Evolutionary conservation across 2,888 invertebrate species (phyloP), one percentile per base, ranked within the genome.

Genomic region (Meteorus cinctellus): DNA sequence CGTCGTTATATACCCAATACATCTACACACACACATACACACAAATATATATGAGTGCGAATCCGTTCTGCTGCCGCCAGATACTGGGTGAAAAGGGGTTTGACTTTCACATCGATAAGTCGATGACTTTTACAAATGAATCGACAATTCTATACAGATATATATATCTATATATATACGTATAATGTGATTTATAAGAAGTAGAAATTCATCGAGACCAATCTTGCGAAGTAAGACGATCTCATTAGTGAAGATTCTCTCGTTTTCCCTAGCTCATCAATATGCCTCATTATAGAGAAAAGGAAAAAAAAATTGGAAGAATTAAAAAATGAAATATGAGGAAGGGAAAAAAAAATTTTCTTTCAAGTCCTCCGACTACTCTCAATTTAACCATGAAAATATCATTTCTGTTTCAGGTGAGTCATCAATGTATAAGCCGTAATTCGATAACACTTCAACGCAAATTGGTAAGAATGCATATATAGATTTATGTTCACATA

Each of bases 1-100:
- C 85, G 83, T 83, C 69, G 55, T 16, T 34, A 62, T 62, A 84
- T 82, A 83, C 81, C 4, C 27, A 27, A 24, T 68, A 14, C 45
- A 63, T n/a, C 34, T n/a, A 63, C 16, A 63, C 29, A 63, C 24
- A 14, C 45, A 63, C 4, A 63, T n/a, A 63, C 16, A 63, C 29
- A 63, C 24, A 14, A 31, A 48, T 48, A 55, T 55, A 8, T 19
- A 19, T 55, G 19, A 6, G 10, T 55, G 48, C 24, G 19, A 55
- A 55, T 55, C 19, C 19, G 55, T 55, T 55, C 55, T 55, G 19
- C 8, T 55, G 55, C 55, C 19, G 55, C 55, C 63, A 63, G 31
- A 63, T 63, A 29, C 31, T 29, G 16, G 31, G 5, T 63, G 63
- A 63, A 63, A 63, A 55, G 55, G 19, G 55, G 55, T 55, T 55